Evolutionary conservation across 1,140 invertebrate species (phyloP), one percentile per base, ranked within the genome.

Genomic region (Coptotermes formosanus): DNA sequence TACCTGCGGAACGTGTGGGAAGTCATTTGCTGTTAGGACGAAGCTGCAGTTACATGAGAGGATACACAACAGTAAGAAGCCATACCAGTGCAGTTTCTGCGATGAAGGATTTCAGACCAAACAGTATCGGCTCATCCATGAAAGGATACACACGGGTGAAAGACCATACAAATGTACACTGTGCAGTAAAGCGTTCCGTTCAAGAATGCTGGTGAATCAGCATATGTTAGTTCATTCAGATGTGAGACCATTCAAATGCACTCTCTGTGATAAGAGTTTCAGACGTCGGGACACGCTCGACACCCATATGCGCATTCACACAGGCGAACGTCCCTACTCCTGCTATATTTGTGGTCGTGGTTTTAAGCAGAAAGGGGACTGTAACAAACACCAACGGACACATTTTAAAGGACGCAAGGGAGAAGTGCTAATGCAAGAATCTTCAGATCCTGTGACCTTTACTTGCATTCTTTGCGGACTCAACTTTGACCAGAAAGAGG

Each of bases 61-160:
- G n/a, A 44, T 83, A 45, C 86, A 86, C n/a, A 83, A 16, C 52
- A 55, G 52, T 55, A 55, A 94, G 43, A 94, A 93, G 86, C 94
- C 94, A 0, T 94, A 93, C 85, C 93, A 94, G 59, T 95, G 95
- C 89, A 91, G 92, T 82, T 93, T 93, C n/a, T 96, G 95, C 87
- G 91, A 92, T 0, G 91, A 94, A 69, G 92, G 91, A 2, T 93
- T 93, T 75, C 92, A 92, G 23, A 52, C 52, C 44, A 83, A 83
- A n/a, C 32, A 55, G 14, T 55, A 55, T 55, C 14, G 19, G 52
- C 14, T 55, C 52, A 55, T 55, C 52, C 52, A 55, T 83, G 83
- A 55, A 55, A 55, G 52, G 52, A 55, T 55, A 55, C 52, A 55
- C 52, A 55, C 82, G 14, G 86, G 86, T 8, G 86, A 86, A 83